A percentile compares a stretch with the other conserved stretches of the same genome.
Evolutionary conservation across 2,888 invertebrate species (phyloP).

Genomic region (Alitta virens): DNA sequence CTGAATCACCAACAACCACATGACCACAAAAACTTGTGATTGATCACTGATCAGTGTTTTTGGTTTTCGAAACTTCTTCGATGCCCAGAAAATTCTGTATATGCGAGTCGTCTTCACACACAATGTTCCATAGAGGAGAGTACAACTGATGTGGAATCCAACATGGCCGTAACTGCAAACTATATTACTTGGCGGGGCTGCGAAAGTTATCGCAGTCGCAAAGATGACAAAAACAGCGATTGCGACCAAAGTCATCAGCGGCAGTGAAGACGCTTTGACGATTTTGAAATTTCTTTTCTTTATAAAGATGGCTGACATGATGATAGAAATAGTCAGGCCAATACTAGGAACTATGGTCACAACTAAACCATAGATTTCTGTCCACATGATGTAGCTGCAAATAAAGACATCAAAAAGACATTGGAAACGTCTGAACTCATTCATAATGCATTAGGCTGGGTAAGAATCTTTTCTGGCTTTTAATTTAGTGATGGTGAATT

Average conservation of each 20-base stretch:
- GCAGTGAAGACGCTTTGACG: neutral
- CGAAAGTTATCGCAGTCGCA: neutral
- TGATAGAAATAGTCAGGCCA: neutral
- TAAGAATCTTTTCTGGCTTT: too few species aligned
- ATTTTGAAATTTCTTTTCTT: neutral
- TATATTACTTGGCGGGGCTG: neutral
- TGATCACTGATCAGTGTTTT: neutral
- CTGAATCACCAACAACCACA: neutral
- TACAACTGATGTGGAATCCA: slow-evolving; percentile 2
- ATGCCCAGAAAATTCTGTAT: neutral
- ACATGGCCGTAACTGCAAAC: neutral
- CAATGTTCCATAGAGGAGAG: neutral
- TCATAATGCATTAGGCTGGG: too few species aligned
- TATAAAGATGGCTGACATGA: neutral
- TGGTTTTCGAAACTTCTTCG: neutral
- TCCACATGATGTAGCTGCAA: neutral
- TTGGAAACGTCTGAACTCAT: too few species aligned
- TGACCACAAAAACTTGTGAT: neutral
- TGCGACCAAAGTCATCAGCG: neutral
- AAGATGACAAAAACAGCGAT: neutral
- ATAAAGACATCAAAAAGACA: too few species aligned
- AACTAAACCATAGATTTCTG: neutral
- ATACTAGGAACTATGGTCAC: neutral
- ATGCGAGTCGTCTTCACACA: neutral
- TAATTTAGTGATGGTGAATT: too few species aligned